These are phyloP conservation scores for Geopemphigus sp. DNA, from an alignment of 1,140 invertebrate genomes.

Conservation along the genomic window DNA sequence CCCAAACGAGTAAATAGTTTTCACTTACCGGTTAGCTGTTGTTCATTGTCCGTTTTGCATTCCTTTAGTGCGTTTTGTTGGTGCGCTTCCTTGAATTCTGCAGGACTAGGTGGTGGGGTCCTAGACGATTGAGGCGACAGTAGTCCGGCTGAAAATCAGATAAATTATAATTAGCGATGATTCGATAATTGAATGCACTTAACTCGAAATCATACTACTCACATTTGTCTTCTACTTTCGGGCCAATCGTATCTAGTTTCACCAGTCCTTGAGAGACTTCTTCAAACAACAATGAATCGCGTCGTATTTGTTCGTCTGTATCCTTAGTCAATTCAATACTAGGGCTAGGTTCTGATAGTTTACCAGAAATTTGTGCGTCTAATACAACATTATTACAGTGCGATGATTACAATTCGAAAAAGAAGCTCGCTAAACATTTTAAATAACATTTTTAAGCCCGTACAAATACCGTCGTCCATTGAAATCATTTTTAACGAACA, in stretches of 20 bases:
- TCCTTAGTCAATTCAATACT: conserved; percentile 57
- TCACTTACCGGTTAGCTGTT: conserved; percentile 24
- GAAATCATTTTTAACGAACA: no score
- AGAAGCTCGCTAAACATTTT: no score
- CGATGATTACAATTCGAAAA: no score
- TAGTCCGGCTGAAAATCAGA: conserved; percentile 44
- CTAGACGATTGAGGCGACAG: conserved; percentile 58
- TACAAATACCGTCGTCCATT: no score
- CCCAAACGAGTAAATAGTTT: not conserved
- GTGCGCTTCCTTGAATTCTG: conserved; percentile 57
- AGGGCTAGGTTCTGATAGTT: not conserved
- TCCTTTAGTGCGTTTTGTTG: conserved; percentile 49
- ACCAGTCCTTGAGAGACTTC: conserved; percentile 57
- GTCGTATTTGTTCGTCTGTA: conserved; percentile 50
- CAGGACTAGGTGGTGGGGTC: conserved; percentile 60
- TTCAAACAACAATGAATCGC: conserved; percentile 57
- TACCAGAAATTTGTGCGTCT: conserved; percentile 55
- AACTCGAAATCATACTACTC: not conserved
- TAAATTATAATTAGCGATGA: not conserved
- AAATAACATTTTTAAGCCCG: no score
- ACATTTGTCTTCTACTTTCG: conserved; percentile 51
- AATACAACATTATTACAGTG: conserved; percentile 55
- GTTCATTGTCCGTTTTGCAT: not conserved
- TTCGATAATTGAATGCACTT: not conserved
- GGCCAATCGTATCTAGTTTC: conserved; percentile 53